Percentiles rank a stretch among this genome's conserved stretches.
Conservation (phyloP, 2,888 invertebrate species). For the Dryadula phaetusa region DNA sequence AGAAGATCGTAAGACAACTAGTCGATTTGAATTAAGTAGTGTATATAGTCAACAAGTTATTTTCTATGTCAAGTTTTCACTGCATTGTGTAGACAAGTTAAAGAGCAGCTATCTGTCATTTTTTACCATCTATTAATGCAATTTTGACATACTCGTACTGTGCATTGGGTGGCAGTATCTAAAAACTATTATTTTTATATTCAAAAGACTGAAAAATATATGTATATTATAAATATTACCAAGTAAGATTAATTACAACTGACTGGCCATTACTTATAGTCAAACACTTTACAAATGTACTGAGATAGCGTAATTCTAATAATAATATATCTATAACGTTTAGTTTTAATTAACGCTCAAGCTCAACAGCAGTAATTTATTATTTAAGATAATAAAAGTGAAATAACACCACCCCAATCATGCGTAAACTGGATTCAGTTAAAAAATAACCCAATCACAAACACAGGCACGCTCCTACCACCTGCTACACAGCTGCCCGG, state of each 20-base stretch:
- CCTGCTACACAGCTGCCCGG: constrained; percentile 76
- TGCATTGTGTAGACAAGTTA: no score
- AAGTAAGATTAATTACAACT: not conserved
- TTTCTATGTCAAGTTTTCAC: not conserved
- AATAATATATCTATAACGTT: constrained; percentile 3
- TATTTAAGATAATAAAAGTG: constrained; percentile 49
- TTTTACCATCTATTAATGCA: no score
- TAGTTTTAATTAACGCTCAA: not conserved
- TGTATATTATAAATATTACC: no score
- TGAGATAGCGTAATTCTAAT: not conserved
- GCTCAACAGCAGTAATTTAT: constrained; percentile 31
- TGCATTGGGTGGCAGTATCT: no score
- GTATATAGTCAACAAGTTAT: not conserved
- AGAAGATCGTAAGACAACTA: constrained; percentile 25
- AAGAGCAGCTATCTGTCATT: no score
- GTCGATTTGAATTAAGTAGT: not conserved
- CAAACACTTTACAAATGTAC: not conserved
- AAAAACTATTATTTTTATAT: no score
- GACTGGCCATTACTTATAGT: not conserved
- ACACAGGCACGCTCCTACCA: constrained; percentile 70
- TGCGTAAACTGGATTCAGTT: constrained; percentile 41
- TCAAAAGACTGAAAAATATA: no score
- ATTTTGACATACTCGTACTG: no score
- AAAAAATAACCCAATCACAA: constrained; percentile 54
- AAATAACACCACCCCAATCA: constrained; percentile 54